Evolutionary conservation across 2,797 vertebrate species (phyloP).

Genomic region (Diceros bicornis): DNA sequence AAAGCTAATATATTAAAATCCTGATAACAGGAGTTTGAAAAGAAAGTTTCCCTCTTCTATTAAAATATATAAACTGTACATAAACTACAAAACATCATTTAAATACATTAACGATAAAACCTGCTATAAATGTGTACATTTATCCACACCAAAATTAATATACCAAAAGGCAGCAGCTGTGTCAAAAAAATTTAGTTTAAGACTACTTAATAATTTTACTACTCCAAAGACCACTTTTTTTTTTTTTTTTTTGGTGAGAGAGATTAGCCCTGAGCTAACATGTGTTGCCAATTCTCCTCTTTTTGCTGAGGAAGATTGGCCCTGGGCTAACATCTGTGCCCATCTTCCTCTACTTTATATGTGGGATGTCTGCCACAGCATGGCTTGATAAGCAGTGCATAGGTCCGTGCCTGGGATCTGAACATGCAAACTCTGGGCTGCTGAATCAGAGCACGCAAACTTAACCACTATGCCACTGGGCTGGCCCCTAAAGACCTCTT

Average conservation of each 20-base stretch:
- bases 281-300: no score
- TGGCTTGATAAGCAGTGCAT: no score
- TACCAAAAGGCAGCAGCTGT: neutral
- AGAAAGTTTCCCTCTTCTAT: neutral
- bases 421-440: no score
- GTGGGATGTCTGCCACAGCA: no score
- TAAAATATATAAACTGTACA: neutral
- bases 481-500: neutral
- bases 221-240: neutral
- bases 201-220: neutral
- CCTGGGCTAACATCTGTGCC: no score
- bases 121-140: neutral
- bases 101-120: neutral
- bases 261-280: no score
- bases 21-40: neutral
- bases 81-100: constrained; percentile 14
- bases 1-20: constrained; percentile 37
- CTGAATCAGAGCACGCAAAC: no score
- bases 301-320: no score
- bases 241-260: no score
- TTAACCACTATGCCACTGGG: no score
- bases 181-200: neutral
- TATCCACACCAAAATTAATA: constrained; percentile 14
- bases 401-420: no score
- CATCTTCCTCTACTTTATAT: no score